Evolutionary conservation across 2,113 vertebrate genomes (phyloP).

Genomic region (Cranoglanis bouderius): DNA sequence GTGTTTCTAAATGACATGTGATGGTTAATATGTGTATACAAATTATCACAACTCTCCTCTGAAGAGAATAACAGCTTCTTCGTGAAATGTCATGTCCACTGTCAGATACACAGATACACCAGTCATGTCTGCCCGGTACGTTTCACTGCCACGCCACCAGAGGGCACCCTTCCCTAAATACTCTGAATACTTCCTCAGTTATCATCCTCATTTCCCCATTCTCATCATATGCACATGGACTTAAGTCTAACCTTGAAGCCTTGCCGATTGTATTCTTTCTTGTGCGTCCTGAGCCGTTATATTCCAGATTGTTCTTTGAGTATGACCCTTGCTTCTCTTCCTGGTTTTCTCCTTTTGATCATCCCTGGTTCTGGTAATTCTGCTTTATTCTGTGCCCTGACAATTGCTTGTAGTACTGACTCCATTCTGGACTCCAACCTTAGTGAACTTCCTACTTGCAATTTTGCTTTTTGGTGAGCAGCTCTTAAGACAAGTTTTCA

Average conservation of each 20-base stretch:
- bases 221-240: background rate
- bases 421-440: background rate
- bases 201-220: background rate
- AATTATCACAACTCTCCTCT: background rate
- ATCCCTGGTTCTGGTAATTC: too few relatives aligned
- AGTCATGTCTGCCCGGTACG: background rate
- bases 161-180: background rate
- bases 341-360: too few relatives aligned
- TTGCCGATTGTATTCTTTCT: too few relatives aligned
- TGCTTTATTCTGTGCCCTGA: too few relatives aligned
- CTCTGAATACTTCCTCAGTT: background rate
- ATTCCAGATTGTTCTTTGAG: too few relatives aligned
- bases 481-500: background rate
- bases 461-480: background rate
- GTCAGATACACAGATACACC: background rate
- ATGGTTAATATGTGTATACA: background rate
- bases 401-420: too few relatives aligned
- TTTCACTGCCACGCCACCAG: background rate
- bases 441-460: background rate
- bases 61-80: background rate
- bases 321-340: too few relatives aligned
- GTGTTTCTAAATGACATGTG: background rate
- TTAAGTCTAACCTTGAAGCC: too few relatives aligned
- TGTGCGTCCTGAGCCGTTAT: too few relatives aligned
- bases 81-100: too few relatives aligned